Conservation (phyloP, 2,113 vertebrate genomes). For the Abramis brama region DNA sequence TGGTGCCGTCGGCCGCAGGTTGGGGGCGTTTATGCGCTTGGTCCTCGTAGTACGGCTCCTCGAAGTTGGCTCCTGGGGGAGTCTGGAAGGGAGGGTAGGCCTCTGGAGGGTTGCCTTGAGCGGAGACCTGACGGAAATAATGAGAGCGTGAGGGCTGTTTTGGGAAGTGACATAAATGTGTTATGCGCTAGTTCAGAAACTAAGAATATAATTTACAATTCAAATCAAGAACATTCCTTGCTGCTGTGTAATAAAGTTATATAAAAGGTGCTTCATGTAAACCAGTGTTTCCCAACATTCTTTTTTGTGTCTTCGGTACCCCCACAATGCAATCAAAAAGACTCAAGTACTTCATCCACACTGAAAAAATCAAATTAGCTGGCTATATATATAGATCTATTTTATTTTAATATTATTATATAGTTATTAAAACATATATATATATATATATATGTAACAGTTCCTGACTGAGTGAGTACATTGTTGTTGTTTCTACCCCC, state of each 20-base stretch:
- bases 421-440: no score
- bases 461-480: no score
- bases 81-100: slow-evolving; percentile 96
- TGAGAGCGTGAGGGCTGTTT: background rate
- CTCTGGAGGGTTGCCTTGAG: slow-evolving; percentile 93
- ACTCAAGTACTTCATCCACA: background rate
- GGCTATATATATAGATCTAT: no score
- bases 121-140: slow-evolving; percentile 78
- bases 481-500: no score
- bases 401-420: no score
- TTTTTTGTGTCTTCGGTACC: background rate
- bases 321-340: background rate
- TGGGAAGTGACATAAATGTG: background rate
- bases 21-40: slow-evolving; percentile 75
- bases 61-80: slow-evolving; percentile 88
- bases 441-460: no score
- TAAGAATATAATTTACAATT: slow-evolving; percentile 9
- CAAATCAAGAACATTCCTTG: background rate
- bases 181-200: background rate
- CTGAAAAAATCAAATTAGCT: no score
- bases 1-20: slow-evolving; percentile 90
- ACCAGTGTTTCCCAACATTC: background rate
- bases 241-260: background rate
- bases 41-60: slow-evolving; percentile 83
- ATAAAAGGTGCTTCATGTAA: slow-evolving; percentile 6